phyloP scores from a whole-genome alignment of 92 coral and sea anemone genomes.

The Porites lobata region DNA sequence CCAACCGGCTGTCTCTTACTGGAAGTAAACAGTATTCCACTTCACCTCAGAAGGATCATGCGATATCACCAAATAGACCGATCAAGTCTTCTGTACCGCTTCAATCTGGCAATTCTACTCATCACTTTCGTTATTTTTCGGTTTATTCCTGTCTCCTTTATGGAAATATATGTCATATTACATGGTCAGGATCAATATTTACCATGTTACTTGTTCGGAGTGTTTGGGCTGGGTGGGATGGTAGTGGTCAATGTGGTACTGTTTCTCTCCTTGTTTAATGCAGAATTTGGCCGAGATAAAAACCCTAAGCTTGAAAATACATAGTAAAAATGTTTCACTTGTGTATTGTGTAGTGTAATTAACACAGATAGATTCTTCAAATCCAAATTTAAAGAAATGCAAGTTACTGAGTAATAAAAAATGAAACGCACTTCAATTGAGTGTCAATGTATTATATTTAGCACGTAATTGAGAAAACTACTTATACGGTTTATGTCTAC shows the following conservation, averaged over 20 bases:
- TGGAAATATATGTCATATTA: slow-evolving; percentile 63
- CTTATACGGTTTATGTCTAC: too few relatives aligned
- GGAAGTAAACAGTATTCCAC: slow-evolving; percentile 89
- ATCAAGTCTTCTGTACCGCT: slow-evolving; percentile 54
- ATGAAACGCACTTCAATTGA: too few relatives aligned
- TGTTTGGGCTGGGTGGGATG: slow-evolving; percentile 62
- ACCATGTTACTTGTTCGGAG: slow-evolving; percentile 67
- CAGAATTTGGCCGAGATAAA: slow-evolving; percentile 54
- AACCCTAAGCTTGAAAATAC: too few relatives aligned
- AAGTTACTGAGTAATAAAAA: too few relatives aligned
- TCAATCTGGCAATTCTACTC: slow-evolving; percentile 70
- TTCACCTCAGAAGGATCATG: slow-evolving; percentile 78
- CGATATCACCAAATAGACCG: slow-evolving; percentile 66
- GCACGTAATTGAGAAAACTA: too few relatives aligned
- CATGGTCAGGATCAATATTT: slow-evolving; percentile 52
- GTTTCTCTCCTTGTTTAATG: slow-evolving; percentile 67
- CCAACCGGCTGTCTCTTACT: slow-evolving; percentile 70
- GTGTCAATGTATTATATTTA: too few relatives aligned
- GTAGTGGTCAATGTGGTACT: slow-evolving; percentile 71
- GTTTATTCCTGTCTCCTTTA: slow-evolving; percentile 72
- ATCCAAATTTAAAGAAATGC: too few relatives aligned
- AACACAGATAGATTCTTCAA: too few relatives aligned
- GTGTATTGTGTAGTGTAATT: too few relatives aligned
- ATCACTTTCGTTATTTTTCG: slow-evolving; percentile 80
- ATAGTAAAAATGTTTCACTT: too few relatives aligned